phyloP scores from a whole-genome alignment of 2,888 invertebrate species.

The Drosophila acutilabella region DNA sequence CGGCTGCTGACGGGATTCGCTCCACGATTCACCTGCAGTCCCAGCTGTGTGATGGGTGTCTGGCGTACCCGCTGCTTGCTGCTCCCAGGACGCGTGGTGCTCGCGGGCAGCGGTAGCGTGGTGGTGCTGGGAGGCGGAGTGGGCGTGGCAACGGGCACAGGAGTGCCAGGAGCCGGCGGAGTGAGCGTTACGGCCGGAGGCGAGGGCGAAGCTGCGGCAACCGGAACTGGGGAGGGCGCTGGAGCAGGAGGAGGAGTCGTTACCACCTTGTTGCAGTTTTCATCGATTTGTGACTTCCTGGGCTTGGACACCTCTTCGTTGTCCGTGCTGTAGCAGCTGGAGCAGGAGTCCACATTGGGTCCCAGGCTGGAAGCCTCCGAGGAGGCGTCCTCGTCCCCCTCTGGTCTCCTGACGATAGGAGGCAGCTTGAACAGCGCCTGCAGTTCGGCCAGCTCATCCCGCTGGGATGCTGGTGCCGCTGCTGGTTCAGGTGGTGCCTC shows the following conservation, averaged over 20 bases:
- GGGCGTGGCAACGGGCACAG: slow-evolving; percentile 41
- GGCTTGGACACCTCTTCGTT: slow-evolving; percentile 73
- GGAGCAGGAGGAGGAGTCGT: slow-evolving; percentile 1
- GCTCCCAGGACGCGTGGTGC: slow-evolving; percentile 52
- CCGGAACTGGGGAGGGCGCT: neutral
- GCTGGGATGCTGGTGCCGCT: slow-evolving; percentile 17
- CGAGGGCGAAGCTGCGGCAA: slow-evolving; percentile 35
- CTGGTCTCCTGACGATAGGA: slow-evolving; percentile 71
- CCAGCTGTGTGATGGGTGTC: slow-evolving; percentile 70
- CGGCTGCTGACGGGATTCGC: slow-evolving; percentile 63
- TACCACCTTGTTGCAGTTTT: slow-evolving; percentile 62
- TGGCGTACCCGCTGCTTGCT: slow-evolving; percentile 58
- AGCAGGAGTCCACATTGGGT: slow-evolving; percentile 89
- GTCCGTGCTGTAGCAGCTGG: slow-evolving; percentile 87
- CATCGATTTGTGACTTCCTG: slow-evolving; percentile 48
- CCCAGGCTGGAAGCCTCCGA: slow-evolving; percentile 89
- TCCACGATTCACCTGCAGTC: slow-evolving; percentile 66
- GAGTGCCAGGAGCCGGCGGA: slow-evolving; percentile 58
- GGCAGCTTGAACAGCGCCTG: slow-evolving; percentile 82
- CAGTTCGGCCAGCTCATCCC: slow-evolving; percentile 63
- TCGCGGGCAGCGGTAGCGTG: slow-evolving; percentile 52
- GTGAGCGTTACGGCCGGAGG: slow-evolving; percentile 65
- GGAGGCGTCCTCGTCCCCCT: slow-evolving; percentile 69
- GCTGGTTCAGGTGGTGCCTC: neutral
- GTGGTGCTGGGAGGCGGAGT: slow-evolving; percentile 57